Base-by-base conservation (phyloP, 1,140 invertebrate species). In the Conus ventricosus region DNA sequence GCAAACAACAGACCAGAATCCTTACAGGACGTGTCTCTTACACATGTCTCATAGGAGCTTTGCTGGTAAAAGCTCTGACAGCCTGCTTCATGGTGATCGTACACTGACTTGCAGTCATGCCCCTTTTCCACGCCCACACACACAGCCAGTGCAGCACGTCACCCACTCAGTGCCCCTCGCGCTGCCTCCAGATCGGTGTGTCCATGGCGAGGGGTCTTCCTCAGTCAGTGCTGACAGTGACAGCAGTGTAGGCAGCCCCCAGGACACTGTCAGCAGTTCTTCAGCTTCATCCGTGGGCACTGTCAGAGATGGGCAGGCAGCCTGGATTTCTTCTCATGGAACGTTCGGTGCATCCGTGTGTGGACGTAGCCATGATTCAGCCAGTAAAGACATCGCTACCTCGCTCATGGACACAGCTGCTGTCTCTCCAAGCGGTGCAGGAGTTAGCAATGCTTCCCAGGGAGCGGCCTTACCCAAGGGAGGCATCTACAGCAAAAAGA, bases 201-300 rank as follows among this genome's bases (percentile, higher is more conserved):
- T n/a, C 67, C 10, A 0, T 63, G 60, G 60, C 17, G 60, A 20
- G 10, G 60, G 10, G 60, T 20, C 23, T 3, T 20, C 6, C 17
- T 7, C 13, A 1, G 67, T 71, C 11, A 20, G 67, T 71, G 67
- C 23, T 20, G 67, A 71, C 67, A 71, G 67, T 71, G 20, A 51
- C 81, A 55, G 81, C 53, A 23, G 81, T n/a, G 25, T 25, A 15
- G 55, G 51, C 81, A 83, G 81, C 23, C 53, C 81, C 5, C 25
- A 55, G 51, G 81, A 83, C 81, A 51, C 25, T 11, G 17, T 25
- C 53, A 13, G 15, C 81, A 55, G 53, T 25, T 20, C 81, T 55
- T 83, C 81, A 63, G 63, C 53, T 67, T 87, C 85, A 11, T 86
- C 86, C 86, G 15, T 86, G 71, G 51, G 39, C 76, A 81, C 10